Base-by-base conservation (phyloP, 1,140 invertebrate genomes). In the Papilio glaucus region DNA sequence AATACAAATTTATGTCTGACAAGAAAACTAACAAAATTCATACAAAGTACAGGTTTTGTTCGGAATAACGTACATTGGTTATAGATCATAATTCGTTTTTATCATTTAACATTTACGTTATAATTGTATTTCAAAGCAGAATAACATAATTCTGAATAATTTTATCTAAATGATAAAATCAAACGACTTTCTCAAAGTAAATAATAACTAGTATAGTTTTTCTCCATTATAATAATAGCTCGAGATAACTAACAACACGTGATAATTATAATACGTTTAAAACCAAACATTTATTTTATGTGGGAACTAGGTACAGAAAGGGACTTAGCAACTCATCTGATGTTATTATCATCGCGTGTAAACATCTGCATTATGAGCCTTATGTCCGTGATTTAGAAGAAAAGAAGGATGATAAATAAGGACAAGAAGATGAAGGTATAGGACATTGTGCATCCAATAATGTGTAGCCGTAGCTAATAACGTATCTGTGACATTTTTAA, bases 191-290 rank as follows among this genome's bases (percentile, higher is more conserved):
- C 21, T 53, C 8, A 53, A 24, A 53, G 9, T 53, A 53, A 53
- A 53, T 53, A 45, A 45, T 45, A 53, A 53, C 10, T 53, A 24
- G 4, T 53, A 4, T 53, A 53, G 49, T 53, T 53, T 53, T 24
- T 7, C n/a, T n/a, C 42, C 21, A 24, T 53, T 53, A 53, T 9
- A 10, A 53, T 10, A 53, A 15, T 42, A 42, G 15, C 15, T 18
- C 21, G 24, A 53, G 21, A 24, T 53, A 53, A 24, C 21, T 24
- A 24, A 49, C 18, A 6, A 21, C 8, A 9, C 8, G 1, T 21
- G 18, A 53, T 53, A 24, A 53, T 33, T 3, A 33, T 33, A 33
- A 6, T 33, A 33, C 29, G 29, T 33, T 33, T 3, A 3, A 3
- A 33, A 33, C n/a, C n/a, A 49, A 49, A 49, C 45, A 53, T 53